Evolutionary conservation across 2,888 invertebrate genomes (phyloP), one percentile per base, ranked within the genome.

Genomic region (Lasius fuliginosus): DNA sequence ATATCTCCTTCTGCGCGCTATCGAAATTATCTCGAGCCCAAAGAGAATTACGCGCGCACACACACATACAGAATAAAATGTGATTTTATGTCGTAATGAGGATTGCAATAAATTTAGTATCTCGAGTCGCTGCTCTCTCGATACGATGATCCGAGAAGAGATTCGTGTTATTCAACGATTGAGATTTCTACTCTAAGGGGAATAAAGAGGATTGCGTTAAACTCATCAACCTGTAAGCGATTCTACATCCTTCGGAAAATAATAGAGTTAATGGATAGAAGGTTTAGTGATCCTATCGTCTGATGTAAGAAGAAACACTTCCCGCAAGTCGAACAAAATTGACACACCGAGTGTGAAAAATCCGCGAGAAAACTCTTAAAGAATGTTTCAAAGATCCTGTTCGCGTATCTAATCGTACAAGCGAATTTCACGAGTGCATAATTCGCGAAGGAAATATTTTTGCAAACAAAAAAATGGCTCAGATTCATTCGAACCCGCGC

Each of bases 181-280:
- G 75, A 76, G 64, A 76, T 40, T 76, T 65, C 36, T 76, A 36
- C 36, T 49, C n/a, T 33, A 53, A 12, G 23, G 49, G 33, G 33
- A 33, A 49, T 64, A 46, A 75, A 75, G 65, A 53, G 76, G 49
- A 76, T 49, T 76, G 36, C 76, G 36, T 76, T 76, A 30, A 76
- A 49, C 11, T 23, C 27, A 76, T 46, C 46, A 65, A 65, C 49
- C 75, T 15, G 64, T 75, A 64, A 75, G 75, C 18, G 23, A 36
- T 76, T 76, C 49, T n/a, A 65, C 53, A 65, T 76, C 36, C 23
- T 62, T 49, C 23, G 36, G 6, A 53, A 76, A 76, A 27, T 11
- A 49, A 12, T 36, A 36, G 18, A 76, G 76, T 76, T 76, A 49
- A 36, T 3, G 27, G 36, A 40, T 65, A 76, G 2, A 74, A 27